Conservation (phyloP, 2,113 vertebrate species). For the Sphyrna mokarran region DNA sequence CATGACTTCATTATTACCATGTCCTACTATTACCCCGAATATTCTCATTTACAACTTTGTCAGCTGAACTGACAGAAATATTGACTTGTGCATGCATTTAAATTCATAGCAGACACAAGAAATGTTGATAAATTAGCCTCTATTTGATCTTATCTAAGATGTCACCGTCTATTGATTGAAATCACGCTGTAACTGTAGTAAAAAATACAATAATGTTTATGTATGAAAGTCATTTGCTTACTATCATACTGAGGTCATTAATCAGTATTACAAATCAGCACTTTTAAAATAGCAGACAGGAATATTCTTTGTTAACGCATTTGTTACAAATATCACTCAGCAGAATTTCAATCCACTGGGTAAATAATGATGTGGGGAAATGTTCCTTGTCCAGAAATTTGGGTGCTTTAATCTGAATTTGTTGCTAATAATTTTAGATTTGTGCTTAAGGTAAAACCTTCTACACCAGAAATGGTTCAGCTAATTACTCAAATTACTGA, state of each 20-base stretch:
- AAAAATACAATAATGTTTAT: neutral
- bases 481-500: neutral
- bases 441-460: neutral
- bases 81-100: neutral
- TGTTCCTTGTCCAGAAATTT: neutral
- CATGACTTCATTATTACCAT: constrained; percentile 12
- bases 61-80: constrained; percentile 2
- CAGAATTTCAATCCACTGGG: neutral
- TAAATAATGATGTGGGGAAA: neutral
- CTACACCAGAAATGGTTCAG: neutral
- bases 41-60: neutral
- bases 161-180: neutral
- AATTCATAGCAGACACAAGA: neutral
- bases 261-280: too few relatives aligned
- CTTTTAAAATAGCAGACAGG: neutral
- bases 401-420: neutral
- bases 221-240: neutral
- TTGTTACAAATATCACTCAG: neutral
- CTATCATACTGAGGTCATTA: neutral
- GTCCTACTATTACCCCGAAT: neutral
- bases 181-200: neutral
- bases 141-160: neutral
- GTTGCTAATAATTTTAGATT: neutral
- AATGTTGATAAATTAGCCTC: neutral
- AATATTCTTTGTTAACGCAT: neutral